Percentiles rank a stretch among this genome's conserved stretches.
These are phyloP conservation scores for Drosophila emarginata DNA, from an alignment of 2,888 invertebrate species.

Conservation along the genomic window DNA sequence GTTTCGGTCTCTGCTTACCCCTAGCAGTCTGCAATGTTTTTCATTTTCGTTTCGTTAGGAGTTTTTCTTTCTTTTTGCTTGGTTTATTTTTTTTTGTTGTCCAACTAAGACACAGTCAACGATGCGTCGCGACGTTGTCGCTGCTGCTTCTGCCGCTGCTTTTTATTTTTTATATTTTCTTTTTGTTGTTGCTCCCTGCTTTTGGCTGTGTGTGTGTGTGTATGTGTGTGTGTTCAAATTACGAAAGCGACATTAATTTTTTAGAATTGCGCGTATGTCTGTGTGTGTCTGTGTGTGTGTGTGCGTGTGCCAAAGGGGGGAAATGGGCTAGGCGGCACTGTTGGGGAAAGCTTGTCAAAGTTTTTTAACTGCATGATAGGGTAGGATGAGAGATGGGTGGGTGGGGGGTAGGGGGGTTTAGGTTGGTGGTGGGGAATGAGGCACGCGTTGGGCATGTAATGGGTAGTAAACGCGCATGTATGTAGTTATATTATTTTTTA, in stretches of 20 bases:
- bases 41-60: conserved; percentile 12
- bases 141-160: conserved; percentile 13
- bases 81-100: conserved; percentile 15
- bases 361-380: conserved; percentile 37
- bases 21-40: conserved; percentile 49
- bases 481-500: conserved; percentile 77
- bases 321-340: conserved; percentile 10
- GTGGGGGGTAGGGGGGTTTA: not conserved
- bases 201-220: conserved; percentile 46
- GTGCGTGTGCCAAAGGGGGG: conserved; percentile 14
- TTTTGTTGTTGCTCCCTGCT: conserved; percentile 22
- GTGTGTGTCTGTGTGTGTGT: conserved; percentile 52
- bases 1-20: conserved; percentile 29
- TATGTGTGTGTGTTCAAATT: conserved; percentile 66
- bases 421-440: not conserved
- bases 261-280: conserved; percentile 75
- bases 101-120: conserved; percentile 62
- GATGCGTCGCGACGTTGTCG: conserved; percentile 4
- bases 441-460: conserved; percentile 47
- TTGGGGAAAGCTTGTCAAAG: conserved; percentile 49
- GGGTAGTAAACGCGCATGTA: conserved; percentile 69
- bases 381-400: not conserved
- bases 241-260: conserved; percentile 79
- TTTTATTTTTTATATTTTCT: not conserved
- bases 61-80: conserved; percentile 22